A percentile compares a stretch with the other conserved stretches of the same genome.
These are phyloP conservation scores for Poecilobothrus nobilitatus DNA, from an alignment of 2,888 invertebrate species.

Conservation along the genomic window DNA sequence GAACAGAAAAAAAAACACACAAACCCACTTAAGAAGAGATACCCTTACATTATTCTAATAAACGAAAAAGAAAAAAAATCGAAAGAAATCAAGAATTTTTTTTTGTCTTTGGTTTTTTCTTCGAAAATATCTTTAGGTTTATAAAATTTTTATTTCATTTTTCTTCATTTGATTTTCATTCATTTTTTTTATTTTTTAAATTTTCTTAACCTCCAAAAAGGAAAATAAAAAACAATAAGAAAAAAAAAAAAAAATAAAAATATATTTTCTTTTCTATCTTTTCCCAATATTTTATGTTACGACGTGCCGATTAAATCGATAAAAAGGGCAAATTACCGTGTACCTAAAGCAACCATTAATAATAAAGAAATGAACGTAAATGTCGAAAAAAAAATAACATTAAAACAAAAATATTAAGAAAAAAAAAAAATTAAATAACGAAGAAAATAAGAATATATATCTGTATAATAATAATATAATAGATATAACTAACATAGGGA, in stretches of 20 bases:
- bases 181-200: neutral
- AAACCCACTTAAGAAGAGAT: neutral
- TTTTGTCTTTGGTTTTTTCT: too few relatives aligned
- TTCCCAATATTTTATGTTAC: conserved; percentile 2
- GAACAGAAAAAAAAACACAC: neutral
- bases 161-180: neutral
- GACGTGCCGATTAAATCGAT: conserved; percentile 17
- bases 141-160: neutral
- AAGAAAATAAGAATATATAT: neutral
- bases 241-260: too few relatives aligned
- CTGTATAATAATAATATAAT: too few relatives aligned
- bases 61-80: neutral
- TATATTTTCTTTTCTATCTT: neutral
- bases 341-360: conserved; percentile 19
- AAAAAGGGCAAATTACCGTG: conserved; percentile 19
- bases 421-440: neutral
- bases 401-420: neutral
- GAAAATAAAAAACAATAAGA: neutral
- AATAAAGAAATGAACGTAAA: conserved; percentile 12
- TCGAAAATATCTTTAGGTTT: neutral
- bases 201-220: neutral
- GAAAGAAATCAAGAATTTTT: conserved; percentile 7
- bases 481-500: too few relatives aligned
- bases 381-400: neutral
- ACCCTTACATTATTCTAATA: neutral